phyloP scores from a whole-genome alignment of 2,113 vertebrate species.

The Mormyrus lacerda region DNA sequence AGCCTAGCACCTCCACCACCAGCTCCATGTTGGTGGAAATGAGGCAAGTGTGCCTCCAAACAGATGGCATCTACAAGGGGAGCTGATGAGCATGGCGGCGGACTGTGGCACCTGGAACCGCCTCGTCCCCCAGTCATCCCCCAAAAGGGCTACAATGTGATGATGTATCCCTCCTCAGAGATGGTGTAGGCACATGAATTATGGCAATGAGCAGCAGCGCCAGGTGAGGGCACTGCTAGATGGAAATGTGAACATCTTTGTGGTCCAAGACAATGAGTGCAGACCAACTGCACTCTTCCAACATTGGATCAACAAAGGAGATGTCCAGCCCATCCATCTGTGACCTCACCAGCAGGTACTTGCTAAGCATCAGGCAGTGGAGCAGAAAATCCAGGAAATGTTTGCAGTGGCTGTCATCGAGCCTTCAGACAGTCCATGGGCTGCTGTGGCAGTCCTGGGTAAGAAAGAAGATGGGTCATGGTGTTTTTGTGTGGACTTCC shows the following conservation, averaged over 20 bases:
- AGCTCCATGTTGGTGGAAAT: no score
- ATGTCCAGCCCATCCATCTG: neutral
- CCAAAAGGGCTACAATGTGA: no score
- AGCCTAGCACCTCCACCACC: no score
- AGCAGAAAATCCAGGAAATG: neutral
- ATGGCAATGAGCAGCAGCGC: no score
- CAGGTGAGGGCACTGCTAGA: no score
- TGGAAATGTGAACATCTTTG: neutral
- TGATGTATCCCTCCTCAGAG: no score
- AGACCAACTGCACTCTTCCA: neutral
- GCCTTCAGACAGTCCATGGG: neutral
- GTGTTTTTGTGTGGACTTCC: neutral
- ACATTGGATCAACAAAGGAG: neutral
- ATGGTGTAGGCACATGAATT: no score
- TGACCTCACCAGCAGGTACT: neutral
- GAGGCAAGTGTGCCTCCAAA: no score
- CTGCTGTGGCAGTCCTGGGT: neutral
- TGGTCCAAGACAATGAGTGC: neutral
- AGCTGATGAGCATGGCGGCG: no score
- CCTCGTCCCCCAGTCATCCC: no score
- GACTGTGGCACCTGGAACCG: no score
- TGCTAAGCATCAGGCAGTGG: neutral
- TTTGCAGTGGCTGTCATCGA: neutral
- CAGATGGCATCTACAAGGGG: no score
- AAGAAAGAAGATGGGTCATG: neutral